Evolutionary conservation across 2,113 vertebrate genomes (phyloP), one percentile per base, ranked within the genome.

Genomic region (Brevimyrus niger): DNA sequence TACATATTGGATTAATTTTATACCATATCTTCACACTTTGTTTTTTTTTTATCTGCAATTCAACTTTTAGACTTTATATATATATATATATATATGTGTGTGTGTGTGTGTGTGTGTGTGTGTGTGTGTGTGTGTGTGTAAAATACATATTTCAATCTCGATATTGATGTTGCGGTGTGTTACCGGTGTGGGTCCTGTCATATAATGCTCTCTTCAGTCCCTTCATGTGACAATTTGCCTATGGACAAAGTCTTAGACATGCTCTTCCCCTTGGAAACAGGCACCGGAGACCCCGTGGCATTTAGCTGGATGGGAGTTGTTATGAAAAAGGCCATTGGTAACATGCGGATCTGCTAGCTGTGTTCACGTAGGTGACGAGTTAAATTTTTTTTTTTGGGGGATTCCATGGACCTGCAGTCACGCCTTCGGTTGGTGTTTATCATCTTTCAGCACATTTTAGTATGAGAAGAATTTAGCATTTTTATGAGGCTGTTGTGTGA

Each of bases 401-500:
- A 35, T 82, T 87, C 50, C 48, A 55, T 48, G 9, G 73, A 88
- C 88, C 88, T 47, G 51, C 53, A 61, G 88, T 83, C 38, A 83
- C 23, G 35, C 73, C 31, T 58, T n/a, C 2, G 88, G 50, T 48
- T 89, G 76, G 15, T 31, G 73, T 82, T 83, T 83, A 55, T 89
- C 80, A 89, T 89, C n/a, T 47, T 85, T 27, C 50, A 27, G 51
- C 80, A 89, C 80, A 61, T 89, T 89, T 89, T 38, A 46, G 51
- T 13, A 42, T 11, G 44, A 88, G 65, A 53, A 50, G 47, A 89
- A 53, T 87, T 83, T 53, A 10, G 76, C 76, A 53, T 89, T 83
- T 89, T 53, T 44, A 42, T 89, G 42, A 89, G 88, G 31, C 48
- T 83, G 50, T 55, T 55, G 88, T 55, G 35, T 17, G 65, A 87